These are phyloP conservation scores for Lamellibrachia luymesi DNA, from an alignment of 1,140 invertebrate species.

Conservation along the genomic window DNA sequence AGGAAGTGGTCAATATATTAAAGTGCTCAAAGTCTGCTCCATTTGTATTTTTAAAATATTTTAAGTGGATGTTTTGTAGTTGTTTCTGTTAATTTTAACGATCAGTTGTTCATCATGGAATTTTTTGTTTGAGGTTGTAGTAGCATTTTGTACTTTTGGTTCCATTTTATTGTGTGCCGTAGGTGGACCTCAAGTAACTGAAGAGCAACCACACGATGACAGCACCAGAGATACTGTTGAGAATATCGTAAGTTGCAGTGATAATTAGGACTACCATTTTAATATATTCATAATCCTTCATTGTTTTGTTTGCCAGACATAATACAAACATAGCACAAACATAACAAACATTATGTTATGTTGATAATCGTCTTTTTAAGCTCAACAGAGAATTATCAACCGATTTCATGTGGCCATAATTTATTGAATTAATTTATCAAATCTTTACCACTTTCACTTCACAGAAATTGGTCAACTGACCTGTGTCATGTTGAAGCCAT, in stretches of 20 bases:
- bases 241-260: not conserved
- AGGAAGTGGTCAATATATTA: no score
- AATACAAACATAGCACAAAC: not conserved
- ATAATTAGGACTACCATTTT: not conserved
- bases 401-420: not conserved
- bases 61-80: not conserved
- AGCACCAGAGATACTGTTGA: not conserved
- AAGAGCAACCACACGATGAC: not conserved
- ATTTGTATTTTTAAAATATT: not conserved
- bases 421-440: no score
- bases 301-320: not conserved
- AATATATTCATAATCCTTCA: not conserved
- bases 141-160: not conserved
- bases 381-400: not conserved
- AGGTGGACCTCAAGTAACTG: not conserved
- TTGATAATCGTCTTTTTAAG: not conserved
- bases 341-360: no score
- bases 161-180: not conserved
- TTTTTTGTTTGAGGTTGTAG: not conserved
- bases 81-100: not conserved
- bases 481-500: no score
- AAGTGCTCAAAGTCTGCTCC: no score
- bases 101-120: not conserved
- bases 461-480: no score
- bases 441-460: no score